Evolutionary conservation across 2,797 vertebrate species (phyloP).

Genomic region (Brotogeris chrysoptera): DNA sequence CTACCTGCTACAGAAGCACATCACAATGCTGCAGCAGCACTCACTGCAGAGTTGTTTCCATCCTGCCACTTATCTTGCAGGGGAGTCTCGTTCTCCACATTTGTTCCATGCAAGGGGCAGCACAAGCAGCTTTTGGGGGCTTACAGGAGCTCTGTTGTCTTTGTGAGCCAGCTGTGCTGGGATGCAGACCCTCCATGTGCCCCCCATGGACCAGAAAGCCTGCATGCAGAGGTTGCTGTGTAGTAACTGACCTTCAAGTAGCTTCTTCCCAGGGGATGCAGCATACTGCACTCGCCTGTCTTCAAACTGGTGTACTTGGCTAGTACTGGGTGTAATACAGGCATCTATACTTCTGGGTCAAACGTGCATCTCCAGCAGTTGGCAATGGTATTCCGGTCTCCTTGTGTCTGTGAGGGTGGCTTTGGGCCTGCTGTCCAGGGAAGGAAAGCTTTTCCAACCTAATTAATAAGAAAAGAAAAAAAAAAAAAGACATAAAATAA

Average conservation of each 20-base stretch:
- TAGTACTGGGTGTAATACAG: background rate
- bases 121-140: background rate
- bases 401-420: fast-evolving
- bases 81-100: background rate
- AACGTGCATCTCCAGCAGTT: background rate
- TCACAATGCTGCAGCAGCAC: background rate
- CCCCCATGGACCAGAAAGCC: background rate
- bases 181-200: fast-evolving
- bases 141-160: background rate
- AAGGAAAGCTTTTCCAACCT: background rate
- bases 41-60: background rate
- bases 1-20: background rate
- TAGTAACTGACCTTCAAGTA: background rate
- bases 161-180: too few relatives aligned
- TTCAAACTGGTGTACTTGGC: background rate
- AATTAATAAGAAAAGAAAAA: background rate
- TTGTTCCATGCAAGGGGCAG: background rate
- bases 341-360: background rate
- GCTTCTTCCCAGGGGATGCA: too few relatives aligned
- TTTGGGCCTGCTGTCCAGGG: background rate
- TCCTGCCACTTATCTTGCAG: background rate
- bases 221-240: fast-evolving
- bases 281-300: background rate
- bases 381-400: background rate
- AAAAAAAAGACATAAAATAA: background rate